Base-by-base conservation (phyloP, 2,888 invertebrate genomes). In the Leptinotarsa juncta region DNA sequence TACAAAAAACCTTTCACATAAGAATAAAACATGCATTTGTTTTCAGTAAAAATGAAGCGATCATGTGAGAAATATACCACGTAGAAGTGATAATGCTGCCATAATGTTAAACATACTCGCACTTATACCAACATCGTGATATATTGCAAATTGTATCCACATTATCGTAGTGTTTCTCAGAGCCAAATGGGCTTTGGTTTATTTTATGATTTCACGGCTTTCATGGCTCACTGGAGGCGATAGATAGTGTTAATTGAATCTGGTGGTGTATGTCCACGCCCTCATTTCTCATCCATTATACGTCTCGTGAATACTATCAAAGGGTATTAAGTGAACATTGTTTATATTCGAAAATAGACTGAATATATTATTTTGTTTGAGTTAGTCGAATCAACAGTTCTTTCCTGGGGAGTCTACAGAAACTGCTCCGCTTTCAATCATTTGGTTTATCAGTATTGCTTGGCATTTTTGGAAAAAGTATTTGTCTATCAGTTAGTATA, bases 71-170 rank as follows among this genome's bases (percentile, higher is more conserved):
- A 42, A 53, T 18, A 53, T 18, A 53, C 53, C 53, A 15, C 10
- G 42, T 32, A 26, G 16, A n/a, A 62, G 32, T 62, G 62, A 32
- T 62, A 42, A 23, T 23, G 62, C 15, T 62, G 62, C 62, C 57
- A 57, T 14, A 16, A 32, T 51, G 49, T 49, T 16, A 26, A 42
- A 65, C 55, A 49, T 51, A 70, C 57, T 62, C 62, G 32, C 66
- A 69, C 32, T 32, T 53, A 42, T 67, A 73, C 70, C 55, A 70
- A 68, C 42, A 50, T 53, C 55, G 77, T 77, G 75, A 77, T 77
- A 77, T 77, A 77, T 74, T 77, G 77, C 77, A 77, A 75, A 77
- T 77, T 77, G 77, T 32, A 62, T 62, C 32, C 18, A 12, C 32
- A 62, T 26, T 62, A 62, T 62, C 32, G n/a, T n/a, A 62, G 62